A percentile compares a stretch with the other conserved stretches of the same genome.
phyloP scores from a whole-genome alignment of 2,797 vertebrate genomes.

The Telmatherina bonti region DNA sequence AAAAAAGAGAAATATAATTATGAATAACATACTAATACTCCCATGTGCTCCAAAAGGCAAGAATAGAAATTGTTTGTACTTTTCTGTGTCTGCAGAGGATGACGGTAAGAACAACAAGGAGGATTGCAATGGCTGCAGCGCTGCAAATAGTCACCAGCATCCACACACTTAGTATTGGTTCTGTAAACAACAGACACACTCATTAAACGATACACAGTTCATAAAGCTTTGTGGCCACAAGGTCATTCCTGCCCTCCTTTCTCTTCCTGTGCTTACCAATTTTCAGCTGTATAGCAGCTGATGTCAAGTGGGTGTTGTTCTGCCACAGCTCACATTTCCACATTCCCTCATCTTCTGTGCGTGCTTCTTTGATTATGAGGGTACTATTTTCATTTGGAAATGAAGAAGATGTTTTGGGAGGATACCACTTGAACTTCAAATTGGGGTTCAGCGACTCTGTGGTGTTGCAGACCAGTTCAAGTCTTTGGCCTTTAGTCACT shows the following conservation, averaged over 20 bases:
- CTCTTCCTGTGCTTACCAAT: conserved; percentile 77
- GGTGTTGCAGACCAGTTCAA: conserved; percentile 76
- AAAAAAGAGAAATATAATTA: conserved; percentile 22
- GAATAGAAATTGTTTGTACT: conserved; percentile 52
- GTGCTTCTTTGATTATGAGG: conserved; percentile 48
- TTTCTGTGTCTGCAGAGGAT: conserved; percentile 65
- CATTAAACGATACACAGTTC: conserved; percentile 16
- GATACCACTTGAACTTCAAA: conserved; percentile 62
- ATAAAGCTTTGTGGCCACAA: conserved; percentile 35
- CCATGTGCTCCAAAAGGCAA: conserved; percentile 14
- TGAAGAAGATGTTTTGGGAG: background rate
- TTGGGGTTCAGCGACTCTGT: conserved; percentile 33
- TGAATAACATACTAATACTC: background rate
- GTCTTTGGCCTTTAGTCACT: conserved; percentile 54
- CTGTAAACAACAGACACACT: conserved; percentile 57
- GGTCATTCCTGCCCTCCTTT: conserved; percentile 60
- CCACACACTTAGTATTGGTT: conserved; percentile 61
- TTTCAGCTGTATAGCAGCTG: conserved; percentile 56
- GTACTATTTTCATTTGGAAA: rapidly evolving
- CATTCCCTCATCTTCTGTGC: conserved; percentile 36
- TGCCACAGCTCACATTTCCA: conserved; percentile 75
- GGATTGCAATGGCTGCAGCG: conserved; percentile 61
- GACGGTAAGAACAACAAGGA: conserved; percentile 65
- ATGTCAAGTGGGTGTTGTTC: conserved; percentile 6
- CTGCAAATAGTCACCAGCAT: conserved; percentile 69